Percentiles rank a stretch among this genome's conserved stretches.
phyloP scores from a whole-genome alignment of 2,797 vertebrate genomes.

The Bradypodion ventrale region DNA sequence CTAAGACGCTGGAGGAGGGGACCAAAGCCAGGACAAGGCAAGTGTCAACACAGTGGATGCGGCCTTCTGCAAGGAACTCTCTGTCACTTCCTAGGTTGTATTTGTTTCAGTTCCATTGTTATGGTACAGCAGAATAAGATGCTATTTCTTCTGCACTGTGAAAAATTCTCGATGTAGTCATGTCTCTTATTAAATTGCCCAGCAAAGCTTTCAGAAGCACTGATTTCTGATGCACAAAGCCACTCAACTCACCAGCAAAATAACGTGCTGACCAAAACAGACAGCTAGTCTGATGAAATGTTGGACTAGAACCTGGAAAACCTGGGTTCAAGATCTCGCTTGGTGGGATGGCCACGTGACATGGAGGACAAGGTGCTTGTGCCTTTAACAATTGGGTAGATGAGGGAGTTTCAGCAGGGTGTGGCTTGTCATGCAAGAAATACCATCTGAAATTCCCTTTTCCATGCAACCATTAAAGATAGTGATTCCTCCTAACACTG shows the following conservation, averaged over 20 bases:
- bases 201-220: background rate
- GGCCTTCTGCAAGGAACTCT: background rate
- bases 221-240: background rate
- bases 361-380: too few relatives aligned
- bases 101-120: conserved; percentile 13
- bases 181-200: background rate
- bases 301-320: too few relatives aligned
- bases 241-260: background rate
- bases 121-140: background rate
- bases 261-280: background rate
- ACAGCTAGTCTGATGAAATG: too few relatives aligned
- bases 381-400: too few relatives aligned
- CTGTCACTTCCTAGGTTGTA: background rate
- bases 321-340: too few relatives aligned
- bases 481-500: too few relatives aligned
- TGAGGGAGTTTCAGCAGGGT: too few relatives aligned
- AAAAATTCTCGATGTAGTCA: background rate
- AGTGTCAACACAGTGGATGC: background rate
- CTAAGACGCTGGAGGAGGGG: conserved; percentile 17
- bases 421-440: too few relatives aligned
- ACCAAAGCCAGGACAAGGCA: background rate
- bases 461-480: too few relatives aligned
- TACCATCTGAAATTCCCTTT: too few relatives aligned
- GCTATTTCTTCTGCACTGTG: background rate
- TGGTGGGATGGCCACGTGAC: too few relatives aligned